Percentiles rank a stretch among this genome's conserved stretches.
Conservation (phyloP, 2,888 invertebrate species). For the Eupithecia pulchellata region DNA sequence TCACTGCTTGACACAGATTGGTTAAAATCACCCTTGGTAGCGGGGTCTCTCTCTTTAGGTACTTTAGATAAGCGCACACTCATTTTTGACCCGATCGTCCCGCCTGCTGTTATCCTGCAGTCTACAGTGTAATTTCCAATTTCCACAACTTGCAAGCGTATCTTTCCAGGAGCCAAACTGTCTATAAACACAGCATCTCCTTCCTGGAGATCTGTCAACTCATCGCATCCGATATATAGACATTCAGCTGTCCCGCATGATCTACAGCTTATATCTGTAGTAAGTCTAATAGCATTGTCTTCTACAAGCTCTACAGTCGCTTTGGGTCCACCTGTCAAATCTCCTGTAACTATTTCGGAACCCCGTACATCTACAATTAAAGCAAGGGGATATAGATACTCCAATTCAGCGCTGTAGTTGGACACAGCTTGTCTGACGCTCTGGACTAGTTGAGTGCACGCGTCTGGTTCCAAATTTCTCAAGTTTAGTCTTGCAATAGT, state of each 20-base stretch:
- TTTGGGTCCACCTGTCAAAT: conserved; percentile 70
- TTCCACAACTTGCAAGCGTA: conserved; percentile 67
- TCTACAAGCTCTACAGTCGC: conserved; percentile 67
- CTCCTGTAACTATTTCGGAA: conserved; percentile 76
- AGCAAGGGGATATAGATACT: conserved; percentile 81
- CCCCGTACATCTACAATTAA: conserved; percentile 73
- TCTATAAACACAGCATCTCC: conserved; percentile 82
- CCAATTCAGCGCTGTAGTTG: conserved; percentile 77
- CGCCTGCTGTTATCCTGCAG: conserved; percentile 83
- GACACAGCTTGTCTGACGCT: conserved; percentile 79
- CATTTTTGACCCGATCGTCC: conserved; percentile 81
- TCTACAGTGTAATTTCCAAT: conserved; percentile 78
- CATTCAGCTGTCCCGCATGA: conserved; percentile 83
- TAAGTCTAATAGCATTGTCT: conserved; percentile 74
- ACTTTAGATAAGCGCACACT: conserved; percentile 82
- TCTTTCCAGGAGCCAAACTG: conserved; percentile 67
- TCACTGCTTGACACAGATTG: conserved; percentile 81
- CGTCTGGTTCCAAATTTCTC: conserved; percentile 73
- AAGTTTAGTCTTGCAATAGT: conserved; percentile 77
- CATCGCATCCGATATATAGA: conserved; percentile 83
- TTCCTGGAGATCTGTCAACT: conserved; percentile 77
- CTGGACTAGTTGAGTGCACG: conserved; percentile 74
- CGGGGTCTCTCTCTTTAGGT: conserved; percentile 71
- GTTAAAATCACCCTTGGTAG: conserved; percentile 71
- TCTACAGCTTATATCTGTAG: conserved; percentile 81